A percentile compares a stretch with the other conserved stretches of the same genome.
phyloP scores from a whole-genome alignment of 2,888 invertebrate species.

The Gastracanthus pulcherrimus region DNA sequence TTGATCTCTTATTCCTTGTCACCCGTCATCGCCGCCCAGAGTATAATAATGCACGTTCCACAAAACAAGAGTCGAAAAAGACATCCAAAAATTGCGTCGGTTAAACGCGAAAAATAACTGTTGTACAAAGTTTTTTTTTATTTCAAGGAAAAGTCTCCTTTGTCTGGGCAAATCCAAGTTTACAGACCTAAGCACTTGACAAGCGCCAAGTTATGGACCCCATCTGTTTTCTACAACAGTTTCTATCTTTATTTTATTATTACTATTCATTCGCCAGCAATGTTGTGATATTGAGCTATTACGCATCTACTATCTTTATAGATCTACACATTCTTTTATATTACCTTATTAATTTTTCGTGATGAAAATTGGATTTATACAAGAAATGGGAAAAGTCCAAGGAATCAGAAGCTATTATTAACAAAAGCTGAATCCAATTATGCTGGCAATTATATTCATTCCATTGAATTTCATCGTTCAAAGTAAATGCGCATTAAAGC shows the following conservation, averaged over 20 bases:
- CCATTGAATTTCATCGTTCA: neutral
- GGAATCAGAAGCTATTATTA: neutral
- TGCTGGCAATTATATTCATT: neutral
- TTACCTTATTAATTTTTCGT: neutral
- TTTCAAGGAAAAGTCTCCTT: neutral
- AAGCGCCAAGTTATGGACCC: conserved; percentile 14
- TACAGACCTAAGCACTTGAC: neutral
- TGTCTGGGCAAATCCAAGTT: neutral
- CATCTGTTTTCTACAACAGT: neutral
- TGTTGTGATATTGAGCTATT: neutral
- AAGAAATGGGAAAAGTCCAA: neutral
- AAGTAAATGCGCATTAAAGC: neutral
- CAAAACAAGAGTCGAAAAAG: neutral
- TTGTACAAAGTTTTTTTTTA: neutral
- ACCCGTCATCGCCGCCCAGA: neutral
- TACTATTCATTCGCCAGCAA: neutral
- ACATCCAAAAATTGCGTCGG: neutral
- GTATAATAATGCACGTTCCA: neutral
- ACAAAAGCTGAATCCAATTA: neutral
- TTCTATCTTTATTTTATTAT: neutral
- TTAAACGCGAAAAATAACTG: neutral
- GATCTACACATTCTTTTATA: neutral
- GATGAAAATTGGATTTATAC: neutral
- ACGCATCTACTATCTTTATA: neutral
- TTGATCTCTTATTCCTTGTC: neutral